A percentile compares a stretch with the other conserved stretches of the same genome.
These are phyloP conservation scores for Sitta europaea DNA, from an alignment of 2,113 vertebrate genomes.

Conservation along the genomic window DNA sequence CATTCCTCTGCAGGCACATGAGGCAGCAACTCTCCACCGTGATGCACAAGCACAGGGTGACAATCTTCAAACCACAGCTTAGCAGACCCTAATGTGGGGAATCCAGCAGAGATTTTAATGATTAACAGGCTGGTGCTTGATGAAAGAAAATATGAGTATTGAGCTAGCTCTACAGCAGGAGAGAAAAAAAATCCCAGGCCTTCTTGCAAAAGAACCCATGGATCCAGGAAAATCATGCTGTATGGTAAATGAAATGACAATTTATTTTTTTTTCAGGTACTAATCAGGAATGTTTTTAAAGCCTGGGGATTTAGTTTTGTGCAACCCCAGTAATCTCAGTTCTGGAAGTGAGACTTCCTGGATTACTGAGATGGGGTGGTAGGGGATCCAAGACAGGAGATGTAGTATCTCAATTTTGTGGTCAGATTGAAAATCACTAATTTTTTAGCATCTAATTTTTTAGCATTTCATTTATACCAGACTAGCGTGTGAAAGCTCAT, in stretches of 20 bases:
- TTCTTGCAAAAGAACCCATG: background rate
- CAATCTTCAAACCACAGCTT: rapidly evolving
- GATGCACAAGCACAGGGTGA: background rate
- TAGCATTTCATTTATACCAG: background rate
- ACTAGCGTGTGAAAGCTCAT: background rate
- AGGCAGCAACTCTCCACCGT: background rate
- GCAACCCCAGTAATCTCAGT: background rate
- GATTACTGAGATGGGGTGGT: rapidly evolving
- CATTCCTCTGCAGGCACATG: background rate
- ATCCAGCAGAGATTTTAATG: background rate
- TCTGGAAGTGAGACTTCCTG: background rate
- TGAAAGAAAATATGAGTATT: background rate
- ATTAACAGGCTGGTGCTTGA: background rate
- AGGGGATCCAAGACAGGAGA: background rate
- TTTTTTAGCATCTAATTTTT: background rate
- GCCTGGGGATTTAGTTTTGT: background rate
- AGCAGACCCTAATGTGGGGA: rapidly evolving
- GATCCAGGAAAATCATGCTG: background rate
- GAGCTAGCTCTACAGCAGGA: background rate
- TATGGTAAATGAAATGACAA: rapidly evolving
- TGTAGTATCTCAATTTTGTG: background rate
- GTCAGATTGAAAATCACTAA: background rate
- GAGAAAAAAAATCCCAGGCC: background rate
- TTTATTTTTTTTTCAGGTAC: rapidly evolving
- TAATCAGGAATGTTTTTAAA: background rate